Conservation (phyloP, 2,113 vertebrate species). For the Nannobrachium achirus region DNA sequence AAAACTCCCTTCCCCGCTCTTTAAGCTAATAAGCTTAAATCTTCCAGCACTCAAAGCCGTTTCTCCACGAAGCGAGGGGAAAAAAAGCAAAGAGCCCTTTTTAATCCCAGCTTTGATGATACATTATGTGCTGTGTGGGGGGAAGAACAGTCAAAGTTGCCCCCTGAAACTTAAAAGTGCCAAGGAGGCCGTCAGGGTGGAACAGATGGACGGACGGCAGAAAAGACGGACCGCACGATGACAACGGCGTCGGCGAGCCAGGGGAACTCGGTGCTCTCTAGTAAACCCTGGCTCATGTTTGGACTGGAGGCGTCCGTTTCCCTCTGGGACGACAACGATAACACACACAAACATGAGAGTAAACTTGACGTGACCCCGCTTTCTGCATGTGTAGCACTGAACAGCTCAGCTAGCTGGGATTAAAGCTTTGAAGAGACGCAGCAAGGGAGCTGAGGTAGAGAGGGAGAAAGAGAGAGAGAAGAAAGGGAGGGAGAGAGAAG, state of each 20-base stretch:
- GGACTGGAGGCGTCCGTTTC: too few relatives aligned
- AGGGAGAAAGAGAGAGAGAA: background rate
- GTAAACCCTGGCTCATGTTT: background rate
- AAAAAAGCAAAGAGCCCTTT: constrained; percentile 26
- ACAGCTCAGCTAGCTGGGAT: constrained; percentile 61
- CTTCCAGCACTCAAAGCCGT: constrained; percentile 73
- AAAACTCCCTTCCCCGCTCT: constrained; percentile 75
- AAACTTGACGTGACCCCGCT: constrained; percentile 66
- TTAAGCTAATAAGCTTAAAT: constrained; percentile 83
- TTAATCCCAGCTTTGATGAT: constrained; percentile 82
- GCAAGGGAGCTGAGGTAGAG: constrained; percentile 23
- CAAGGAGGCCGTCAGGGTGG: constrained; percentile 48
- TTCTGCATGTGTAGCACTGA: constrained; percentile 58
- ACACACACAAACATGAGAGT: constrained; percentile 52
- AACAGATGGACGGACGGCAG: constrained; percentile 42
- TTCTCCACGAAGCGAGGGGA: constrained; percentile 50
- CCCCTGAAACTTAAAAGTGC: constrained; percentile 64
- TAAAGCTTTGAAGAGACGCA: constrained; percentile 56
- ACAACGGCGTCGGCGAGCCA: background rate
- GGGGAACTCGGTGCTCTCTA: background rate
- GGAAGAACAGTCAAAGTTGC: constrained; percentile 57
- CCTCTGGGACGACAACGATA: constrained; percentile 6
- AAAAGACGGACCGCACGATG: constrained; percentile 37
- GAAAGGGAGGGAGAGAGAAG: background rate
- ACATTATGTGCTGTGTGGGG: constrained; percentile 68